Evolutionary conservation across 2,888 invertebrate species (phyloP).

Genomic region (Hirtodrosophila alboralis): DNA sequence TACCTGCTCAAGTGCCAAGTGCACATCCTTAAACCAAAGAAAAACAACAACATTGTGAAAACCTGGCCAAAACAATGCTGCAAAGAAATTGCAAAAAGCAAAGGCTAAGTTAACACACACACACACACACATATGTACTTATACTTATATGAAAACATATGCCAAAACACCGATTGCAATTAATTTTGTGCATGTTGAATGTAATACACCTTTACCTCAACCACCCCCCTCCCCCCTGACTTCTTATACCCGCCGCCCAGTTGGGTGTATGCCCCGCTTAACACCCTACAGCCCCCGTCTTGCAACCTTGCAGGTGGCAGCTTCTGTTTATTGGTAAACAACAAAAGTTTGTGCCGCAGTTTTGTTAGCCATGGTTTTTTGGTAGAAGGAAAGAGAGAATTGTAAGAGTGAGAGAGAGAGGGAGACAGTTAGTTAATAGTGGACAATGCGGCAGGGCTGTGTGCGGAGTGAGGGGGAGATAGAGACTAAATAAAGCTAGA

Average conservation of each 20-base stretch:
- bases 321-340: constrained; percentile 63
- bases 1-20: constrained; percentile 68
- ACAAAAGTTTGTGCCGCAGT: constrained; percentile 61
- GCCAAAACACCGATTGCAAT: constrained; percentile 81
- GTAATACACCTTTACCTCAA: constrained; percentile 9
- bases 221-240: background rate
- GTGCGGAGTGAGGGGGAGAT: no score
- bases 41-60: constrained; percentile 16
- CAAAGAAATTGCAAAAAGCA: constrained; percentile 40
- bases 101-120: constrained; percentile 27
- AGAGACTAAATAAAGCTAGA: no score
- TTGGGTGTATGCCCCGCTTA: no score
- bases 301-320: constrained; percentile 51
- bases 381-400: background rate
- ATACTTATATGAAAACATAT: constrained; percentile 79
- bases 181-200: constrained; percentile 75
- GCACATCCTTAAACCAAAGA: constrained; percentile 12
- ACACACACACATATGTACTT: no score
- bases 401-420: background rate
- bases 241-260: no score
- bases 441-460: background rate
- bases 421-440: background rate
- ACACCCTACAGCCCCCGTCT: background rate
- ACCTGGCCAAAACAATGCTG: constrained; percentile 39
- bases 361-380: constrained; percentile 24